These are phyloP conservation scores for Darwinula stevensoni DNA, from an alignment of 2,888 invertebrate species.

Conservation along the genomic window DNA sequence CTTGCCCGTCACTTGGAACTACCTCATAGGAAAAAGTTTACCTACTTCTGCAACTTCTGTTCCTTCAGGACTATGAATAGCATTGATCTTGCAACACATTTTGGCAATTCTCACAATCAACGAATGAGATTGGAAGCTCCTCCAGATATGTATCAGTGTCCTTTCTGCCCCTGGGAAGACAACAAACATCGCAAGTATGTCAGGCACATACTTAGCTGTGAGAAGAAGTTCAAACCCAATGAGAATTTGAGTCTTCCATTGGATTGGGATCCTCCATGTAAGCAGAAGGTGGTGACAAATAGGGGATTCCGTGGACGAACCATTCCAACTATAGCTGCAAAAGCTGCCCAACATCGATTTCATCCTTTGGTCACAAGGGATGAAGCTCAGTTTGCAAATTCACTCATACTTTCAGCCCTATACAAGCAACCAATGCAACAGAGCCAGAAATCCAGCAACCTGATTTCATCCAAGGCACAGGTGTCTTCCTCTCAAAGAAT, in stretches of 20 bases:
- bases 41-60: constrained; percentile 54
- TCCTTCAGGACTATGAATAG: constrained; percentile 29
- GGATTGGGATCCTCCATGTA: constrained; percentile 79
- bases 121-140: background rate
- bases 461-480: too few relatives aligned
- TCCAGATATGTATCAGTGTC: constrained; percentile 33
- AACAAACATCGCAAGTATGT: constrained; percentile 70
- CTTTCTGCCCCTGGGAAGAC: constrained; percentile 76
- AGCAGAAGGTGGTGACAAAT: too few relatives aligned
- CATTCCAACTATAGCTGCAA: background rate
- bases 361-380: background rate
- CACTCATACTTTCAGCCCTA: constrained; percentile 12
- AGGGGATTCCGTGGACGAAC: too few relatives aligned
- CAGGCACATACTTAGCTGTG: constrained; percentile 56
- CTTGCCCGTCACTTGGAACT: constrained; percentile 67
- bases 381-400: background rate
- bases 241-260: constrained; percentile 33
- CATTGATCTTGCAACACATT: background rate
- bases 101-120: background rate
- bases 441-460: too few relatives aligned
- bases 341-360: too few relatives aligned
- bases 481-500: too few relatives aligned
- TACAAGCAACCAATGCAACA: too few relatives aligned
- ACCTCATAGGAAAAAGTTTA: constrained; percentile 61
- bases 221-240: constrained; percentile 63